These are phyloP conservation scores for Apamea crenata DNA, from an alignment of 2,888 invertebrate genomes.

Conservation along the genomic window DNA sequence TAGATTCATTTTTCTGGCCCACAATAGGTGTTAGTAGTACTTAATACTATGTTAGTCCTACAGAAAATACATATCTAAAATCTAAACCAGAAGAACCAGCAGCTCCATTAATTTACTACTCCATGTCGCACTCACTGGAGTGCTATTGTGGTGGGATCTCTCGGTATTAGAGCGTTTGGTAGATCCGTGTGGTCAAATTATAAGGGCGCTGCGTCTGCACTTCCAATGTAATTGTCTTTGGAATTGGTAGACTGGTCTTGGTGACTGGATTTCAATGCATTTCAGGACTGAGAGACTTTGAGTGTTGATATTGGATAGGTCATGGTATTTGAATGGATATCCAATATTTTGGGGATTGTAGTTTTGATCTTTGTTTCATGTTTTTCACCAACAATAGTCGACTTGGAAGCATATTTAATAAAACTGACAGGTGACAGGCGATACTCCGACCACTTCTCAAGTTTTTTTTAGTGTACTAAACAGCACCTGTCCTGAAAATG, in stretches of 20 bases:
- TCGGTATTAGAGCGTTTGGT: constrained; percentile 42
- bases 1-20: not conserved
- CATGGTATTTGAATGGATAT: not conserved
- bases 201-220: constrained; percentile 46
- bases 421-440: not conserved
- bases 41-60: not conserved
- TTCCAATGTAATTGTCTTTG: constrained; percentile 50
- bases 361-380: not conserved
- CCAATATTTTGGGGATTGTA: not conserved
- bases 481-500: not conserved
- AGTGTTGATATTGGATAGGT: not conserved
- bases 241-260: constrained; percentile 9
- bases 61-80: too few species aligned
- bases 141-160: constrained; percentile 51
- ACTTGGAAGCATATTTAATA: not conserved
- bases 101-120: constrained; percentile 25
- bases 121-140: constrained; percentile 15
- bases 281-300: not conserved
- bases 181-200: constrained; percentile 58
- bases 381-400: not conserved
- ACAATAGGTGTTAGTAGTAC: not conserved
- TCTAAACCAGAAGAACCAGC: too few species aligned
- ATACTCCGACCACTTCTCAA: not conserved
- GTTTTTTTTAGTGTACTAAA: not conserved
- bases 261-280: constrained; percentile 16